Evolutionary conservation across 2,113 vertebrate genomes (phyloP).

Genomic region (Anguilla japonica): DNA sequence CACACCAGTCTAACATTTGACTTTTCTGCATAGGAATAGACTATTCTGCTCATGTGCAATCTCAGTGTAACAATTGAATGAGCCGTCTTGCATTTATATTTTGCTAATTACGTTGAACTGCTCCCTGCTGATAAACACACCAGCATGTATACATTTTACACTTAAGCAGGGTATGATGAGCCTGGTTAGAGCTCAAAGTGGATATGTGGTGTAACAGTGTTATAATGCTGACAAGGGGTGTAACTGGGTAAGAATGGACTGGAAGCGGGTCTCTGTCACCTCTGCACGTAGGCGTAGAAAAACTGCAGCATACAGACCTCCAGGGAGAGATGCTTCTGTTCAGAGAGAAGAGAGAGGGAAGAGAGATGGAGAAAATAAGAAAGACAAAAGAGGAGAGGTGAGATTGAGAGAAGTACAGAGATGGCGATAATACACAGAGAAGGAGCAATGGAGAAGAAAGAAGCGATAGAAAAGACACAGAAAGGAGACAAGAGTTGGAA

Average conservation of each 20-base stretch:
- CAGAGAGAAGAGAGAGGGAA: constrained; percentile 25
- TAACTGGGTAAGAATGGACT: not conserved
- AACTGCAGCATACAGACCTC: constrained; percentile 99
- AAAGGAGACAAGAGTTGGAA: not conserved
- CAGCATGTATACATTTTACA: too few relatives aligned
- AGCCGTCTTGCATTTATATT: too few relatives aligned
- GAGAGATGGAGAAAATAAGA: not conserved
- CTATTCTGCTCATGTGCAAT: too few relatives aligned
- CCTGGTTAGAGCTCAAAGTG: too few relatives aligned
- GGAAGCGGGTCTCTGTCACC: constrained; percentile 70
- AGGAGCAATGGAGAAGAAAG: not conserved
- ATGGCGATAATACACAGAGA: too few relatives aligned
- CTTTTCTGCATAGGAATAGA: too few relatives aligned
- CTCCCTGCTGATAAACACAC: too few relatives aligned
- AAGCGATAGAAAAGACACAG: not conserved
- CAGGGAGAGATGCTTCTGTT: constrained; percentile 93
- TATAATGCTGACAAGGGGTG: not conserved
- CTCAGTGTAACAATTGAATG: too few relatives aligned
- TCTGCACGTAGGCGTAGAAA: constrained; percentile 97
- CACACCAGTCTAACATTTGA: not conserved
- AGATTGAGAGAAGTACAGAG: too few relatives aligned
- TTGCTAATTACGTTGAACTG: too few relatives aligned
- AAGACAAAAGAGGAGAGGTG: not conserved
- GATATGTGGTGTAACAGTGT: too few relatives aligned
- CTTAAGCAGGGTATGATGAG: too few relatives aligned